These are phyloP conservation scores for Nannoperca australis DNA, from an alignment of 2,797 vertebrate species.

Conservation along the genomic window DNA sequence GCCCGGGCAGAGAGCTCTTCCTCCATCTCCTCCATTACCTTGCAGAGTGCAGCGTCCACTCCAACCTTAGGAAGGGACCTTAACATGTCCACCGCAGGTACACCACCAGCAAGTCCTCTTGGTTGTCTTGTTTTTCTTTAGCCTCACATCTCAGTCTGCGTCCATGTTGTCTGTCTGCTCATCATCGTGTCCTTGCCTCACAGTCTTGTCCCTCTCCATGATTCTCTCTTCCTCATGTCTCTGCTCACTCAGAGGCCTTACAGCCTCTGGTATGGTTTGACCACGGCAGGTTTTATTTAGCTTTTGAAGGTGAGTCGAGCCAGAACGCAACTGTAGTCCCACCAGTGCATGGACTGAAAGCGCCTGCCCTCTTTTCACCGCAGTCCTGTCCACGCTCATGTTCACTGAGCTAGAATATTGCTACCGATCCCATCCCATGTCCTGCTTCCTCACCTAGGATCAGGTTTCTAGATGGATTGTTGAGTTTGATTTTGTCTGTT, in stretches of 20 bases:
- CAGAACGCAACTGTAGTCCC: constrained; percentile 39
- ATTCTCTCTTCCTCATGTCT: constrained; percentile 88
- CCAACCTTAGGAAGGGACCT: constrained; percentile 93
- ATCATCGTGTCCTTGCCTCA: constrained; percentile 83
- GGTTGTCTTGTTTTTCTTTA: background rate
- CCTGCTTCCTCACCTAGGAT: constrained; percentile 32
- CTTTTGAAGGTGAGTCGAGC: constrained; percentile 97
- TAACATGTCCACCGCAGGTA: constrained; percentile 83
- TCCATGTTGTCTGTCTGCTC: constrained; percentile 78
- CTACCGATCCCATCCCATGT: constrained; percentile 42
- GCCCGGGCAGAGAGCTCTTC: constrained; percentile 98
- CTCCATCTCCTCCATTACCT: constrained; percentile 96
- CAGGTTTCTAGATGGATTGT: constrained; percentile 11
- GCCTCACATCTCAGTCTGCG: constrained; percentile 30
- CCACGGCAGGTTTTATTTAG: constrained; percentile 99
- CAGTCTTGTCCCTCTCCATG: constrained; percentile 86
- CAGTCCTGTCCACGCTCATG: constrained; percentile 25
- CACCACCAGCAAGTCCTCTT: background rate
- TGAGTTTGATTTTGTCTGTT: constrained; percentile 14
- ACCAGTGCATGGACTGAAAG: constrained; percentile 58
- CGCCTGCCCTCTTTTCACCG: constrained; percentile 39
- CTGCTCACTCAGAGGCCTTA: constrained; percentile 93
- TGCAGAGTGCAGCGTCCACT: constrained; percentile 96
- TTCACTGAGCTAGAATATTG: constrained; percentile 27
- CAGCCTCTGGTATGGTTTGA: constrained; percentile 99